Evolutionary conservation across 2,113 vertebrate species (phyloP), one percentile per base, ranked within the genome.

Genomic region (Apeltes quadracus): DNA sequence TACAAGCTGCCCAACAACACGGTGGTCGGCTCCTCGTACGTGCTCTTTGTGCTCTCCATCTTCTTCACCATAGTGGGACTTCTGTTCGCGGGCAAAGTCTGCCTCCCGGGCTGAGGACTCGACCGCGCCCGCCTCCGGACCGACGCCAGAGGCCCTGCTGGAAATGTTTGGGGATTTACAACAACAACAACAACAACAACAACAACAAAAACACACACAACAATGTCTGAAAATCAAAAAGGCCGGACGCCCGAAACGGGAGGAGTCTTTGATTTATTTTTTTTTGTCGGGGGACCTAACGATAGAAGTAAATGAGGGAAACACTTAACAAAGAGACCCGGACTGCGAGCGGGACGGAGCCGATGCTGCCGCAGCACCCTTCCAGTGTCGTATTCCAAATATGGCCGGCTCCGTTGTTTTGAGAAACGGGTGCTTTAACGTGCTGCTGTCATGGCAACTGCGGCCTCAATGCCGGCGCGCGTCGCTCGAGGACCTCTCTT

Each of bases 51-150:
- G 86, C 95, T 99, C 93, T 99, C 98, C 75, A 98, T 99, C 94
- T 99, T 99, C 95, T 99, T 99, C 94, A 99, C 97, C 82, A 98
- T 99, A 95, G 98, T 99, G 87, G 97, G 98, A 95, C 96, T 99
- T 92, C 93, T 99, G 89, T 98, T 99, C 92, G 97, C 97, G 77
- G 97, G 97, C 84, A 99, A 99, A 93, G 97, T 99, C 86, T 99
- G 97, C 94, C 94, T 99, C 93, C 97, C 97, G 7, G 98, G 97
- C 92, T 99, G 96, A 98, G 90, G 90, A 92, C 71, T 56, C 20
- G 9, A 56, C 62, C 11, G 4, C 4, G 73, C 66, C 79, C 53
- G 78, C 75, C 83, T 84, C 84, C 79, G 81, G 76, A 85, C 88
- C 84, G 73, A 79, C 67, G 23, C 69, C 4, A 36, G 84, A 84